Conservation (phyloP, 2,113 vertebrate species). For the Mobula hypostoma region DNA sequence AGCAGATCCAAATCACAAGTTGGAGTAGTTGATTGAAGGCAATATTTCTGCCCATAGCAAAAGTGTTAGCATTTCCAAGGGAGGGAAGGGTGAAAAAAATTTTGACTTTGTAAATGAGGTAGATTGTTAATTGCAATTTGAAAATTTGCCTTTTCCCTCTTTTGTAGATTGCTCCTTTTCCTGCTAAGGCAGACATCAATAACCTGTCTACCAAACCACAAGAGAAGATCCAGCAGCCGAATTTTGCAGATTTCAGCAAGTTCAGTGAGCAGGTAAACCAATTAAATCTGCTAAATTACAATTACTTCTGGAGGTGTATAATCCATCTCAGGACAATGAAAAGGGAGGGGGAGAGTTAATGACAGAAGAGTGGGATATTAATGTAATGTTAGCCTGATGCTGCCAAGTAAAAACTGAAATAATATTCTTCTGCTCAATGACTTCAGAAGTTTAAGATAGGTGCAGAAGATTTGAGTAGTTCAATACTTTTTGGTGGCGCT, state of each 20-base stretch:
- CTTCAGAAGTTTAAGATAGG: neutral
- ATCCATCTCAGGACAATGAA: neutral
- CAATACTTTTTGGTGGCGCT: neutral
- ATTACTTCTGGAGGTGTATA: neutral
- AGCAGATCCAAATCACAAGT: too few relatives aligned
- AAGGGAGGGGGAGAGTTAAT: too few relatives aligned
- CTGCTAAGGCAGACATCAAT: constrained; percentile 42
- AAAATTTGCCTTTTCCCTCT: constrained; percentile 14
- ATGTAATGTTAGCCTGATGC: neutral
- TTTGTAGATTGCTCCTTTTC: constrained; percentile 53
- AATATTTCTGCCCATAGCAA: neutral
- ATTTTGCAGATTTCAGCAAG: constrained; percentile 59
- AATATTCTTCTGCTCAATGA: neutral
- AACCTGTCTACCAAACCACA: constrained; percentile 40
- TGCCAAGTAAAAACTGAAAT: neutral
- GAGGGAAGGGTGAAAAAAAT: neutral
- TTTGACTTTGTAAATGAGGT: neutral
- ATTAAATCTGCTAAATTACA: neutral
- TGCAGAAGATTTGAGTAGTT: neutral
- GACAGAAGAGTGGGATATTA: neutral
- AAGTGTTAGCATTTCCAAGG: neutral
- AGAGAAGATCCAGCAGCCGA: constrained; percentile 51
- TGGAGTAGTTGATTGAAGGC: too few relatives aligned
- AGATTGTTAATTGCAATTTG: neutral
- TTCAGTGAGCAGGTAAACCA: constrained; percentile 56